Base-by-base conservation (phyloP, 2,888 invertebrate species). In the Ornithoptera priamus region DNA sequence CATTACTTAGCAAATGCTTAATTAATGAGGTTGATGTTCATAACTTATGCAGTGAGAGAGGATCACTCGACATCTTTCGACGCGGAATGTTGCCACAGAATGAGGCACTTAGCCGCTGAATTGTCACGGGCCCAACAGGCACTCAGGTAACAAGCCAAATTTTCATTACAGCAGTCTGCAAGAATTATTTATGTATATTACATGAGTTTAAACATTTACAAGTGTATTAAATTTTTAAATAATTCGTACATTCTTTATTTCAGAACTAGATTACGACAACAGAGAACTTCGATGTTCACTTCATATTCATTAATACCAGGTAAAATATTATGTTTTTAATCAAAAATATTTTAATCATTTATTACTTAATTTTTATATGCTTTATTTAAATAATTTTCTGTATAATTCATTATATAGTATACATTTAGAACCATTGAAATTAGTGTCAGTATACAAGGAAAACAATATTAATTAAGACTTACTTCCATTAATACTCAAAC, bases 11-110 rank as follows among this genome's bases (percentile, higher is more conserved):
- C n/a, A 60, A 68, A 69, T 69, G 22, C 18, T 17, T 15, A 39
- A 65, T 66, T 71, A 59, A 69, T 69, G 62, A 69, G 62, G 17
- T 69, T 62, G 69, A 69, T 46, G 65, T 61, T 65, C 62, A 46
- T 69, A 69, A 69, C 58, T 65, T 69, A 69, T 69, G 65, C 75
- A 81, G 80, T 77, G 72, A 75, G 74, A 46, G 71, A 75, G 56
- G 75, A 80, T 64, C 70, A 73, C 50, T 72, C 74, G 64, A 77
- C 80, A 62, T 75, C 81, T 70, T 79, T 84, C 56, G 80, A 78
- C 72, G 82, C 85, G 73, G 85, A 86, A 78, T 90, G 90, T 75
- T 86, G 87, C 74, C 77, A 81, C 72, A 82, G 81, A 75, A 82
- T 89, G 81, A 85, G 78, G 74, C 82, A 85, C 80, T 79, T 91